Base-by-base conservation (phyloP, 1,140 invertebrate species). In the Aphaenogaster rudis region DNA sequence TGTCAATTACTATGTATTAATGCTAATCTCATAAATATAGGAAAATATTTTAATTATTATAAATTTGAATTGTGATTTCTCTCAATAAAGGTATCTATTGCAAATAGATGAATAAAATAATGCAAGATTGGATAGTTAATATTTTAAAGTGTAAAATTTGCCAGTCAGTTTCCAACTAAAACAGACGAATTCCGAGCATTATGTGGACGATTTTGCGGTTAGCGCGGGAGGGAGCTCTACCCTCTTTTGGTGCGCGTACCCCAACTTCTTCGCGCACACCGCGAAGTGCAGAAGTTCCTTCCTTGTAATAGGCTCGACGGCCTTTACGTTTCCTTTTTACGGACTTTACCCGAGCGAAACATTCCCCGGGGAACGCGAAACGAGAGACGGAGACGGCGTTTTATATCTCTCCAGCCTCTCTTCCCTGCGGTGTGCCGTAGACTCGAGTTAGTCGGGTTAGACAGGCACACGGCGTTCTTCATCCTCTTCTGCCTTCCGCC, bases 331-430 rank as follows among this genome's bases (percentile, higher is more conserved):
- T 82, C 76, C 54, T 71, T 74, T 87, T 87, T 85, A 69, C 48
- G 69, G 87, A 91, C 90, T 91, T 88, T 91, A 91, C 82, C 86
- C 90, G 42, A 61, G 74, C 79, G 77, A 85, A 90, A 91, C 80
- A 80, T 87, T 88, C 90, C 89, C 90, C 11, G 50, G 87, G 71
- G 90, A 85, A 80, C 74, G 86, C 71, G 71, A 67, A 59, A 39
- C 52, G 88, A 64, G 78, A 80, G 86, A 59, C 66, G 50, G 17
- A 42, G 66, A 48, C 57, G 76, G 72, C 79, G 79, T 91, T 91
- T 91, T 91, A 91, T 84, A 91, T 91, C 87, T 88, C 21, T 84
- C 59, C 52, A 28, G 72, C n/a, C 66, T 81, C 39, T 71, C 48
- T 59, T 39, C 84, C 33, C 86, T 84, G 77, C n/a, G 67, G 66